Evolutionary conservation across 2,113 vertebrate species (phyloP).

Genomic region (Amblyornis subalaris): DNA sequence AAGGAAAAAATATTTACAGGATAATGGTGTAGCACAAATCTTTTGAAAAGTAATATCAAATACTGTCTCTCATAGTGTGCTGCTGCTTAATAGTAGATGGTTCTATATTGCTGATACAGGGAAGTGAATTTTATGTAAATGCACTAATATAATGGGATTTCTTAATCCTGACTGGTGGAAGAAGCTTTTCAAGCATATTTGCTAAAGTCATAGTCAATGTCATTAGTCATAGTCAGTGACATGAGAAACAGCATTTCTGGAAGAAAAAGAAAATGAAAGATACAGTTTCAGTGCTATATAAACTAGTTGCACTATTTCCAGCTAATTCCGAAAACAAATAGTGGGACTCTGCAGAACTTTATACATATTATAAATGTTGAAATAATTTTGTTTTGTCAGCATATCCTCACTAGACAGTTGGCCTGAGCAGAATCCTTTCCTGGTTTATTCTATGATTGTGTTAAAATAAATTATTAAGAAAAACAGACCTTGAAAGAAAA

Average conservation of each 20-base stretch:
- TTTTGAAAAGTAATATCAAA: slow-evolving; percentile 38
- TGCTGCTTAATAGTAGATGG: background rate
- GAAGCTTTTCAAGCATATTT: slow-evolving; percentile 52
- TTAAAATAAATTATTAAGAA: background rate
- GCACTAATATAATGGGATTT: slow-evolving; percentile 36
- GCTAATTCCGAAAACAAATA: background rate
- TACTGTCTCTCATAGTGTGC: slow-evolving; percentile 14
- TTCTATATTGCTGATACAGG: slow-evolving; percentile 24
- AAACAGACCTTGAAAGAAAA: background rate
- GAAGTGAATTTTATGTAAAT: slow-evolving; percentile 53
- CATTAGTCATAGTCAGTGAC: slow-evolving; percentile 42
- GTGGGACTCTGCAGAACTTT: background rate
- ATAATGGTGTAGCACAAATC: slow-evolving; percentile 19
- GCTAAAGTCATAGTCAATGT: slow-evolving; percentile 28
- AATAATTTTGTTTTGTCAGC: background rate
- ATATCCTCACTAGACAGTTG: background rate
- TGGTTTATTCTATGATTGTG: background rate
- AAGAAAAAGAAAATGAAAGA: slow-evolving; percentile 28
- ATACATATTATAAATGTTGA: background rate
- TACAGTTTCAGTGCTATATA: background rate
- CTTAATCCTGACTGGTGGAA: slow-evolving; percentile 44
- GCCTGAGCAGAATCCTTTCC: background rate
- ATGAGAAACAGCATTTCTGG: slow-evolving; percentile 23
- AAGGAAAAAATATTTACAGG: slow-evolving; percentile 45
- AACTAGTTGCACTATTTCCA: background rate